Base-by-base conservation (phyloP, 2,113 vertebrate genomes). In the Channa argus region DNA sequence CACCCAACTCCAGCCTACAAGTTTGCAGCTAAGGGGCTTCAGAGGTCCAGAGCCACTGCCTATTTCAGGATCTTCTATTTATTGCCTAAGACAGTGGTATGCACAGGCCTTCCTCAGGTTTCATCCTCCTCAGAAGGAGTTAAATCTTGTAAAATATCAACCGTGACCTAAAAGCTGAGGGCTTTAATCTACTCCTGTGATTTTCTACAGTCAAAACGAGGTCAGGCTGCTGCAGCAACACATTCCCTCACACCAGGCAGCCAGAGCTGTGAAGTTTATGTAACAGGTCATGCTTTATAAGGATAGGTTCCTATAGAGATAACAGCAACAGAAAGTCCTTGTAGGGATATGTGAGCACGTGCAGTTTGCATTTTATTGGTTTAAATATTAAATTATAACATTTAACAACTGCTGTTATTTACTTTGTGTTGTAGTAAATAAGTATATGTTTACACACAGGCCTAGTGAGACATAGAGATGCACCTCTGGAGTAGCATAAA, bases 51-150 rank as follows among this genome's bases (percentile, higher is more conserved):
- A 49, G 76, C 79, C 55, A 37, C 56, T 10, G 6, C 90, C 93
- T 95, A 94, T 95, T 94, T 94, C 90, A 85, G 92, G 92, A 65
- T 77, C 80, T 87, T 91, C 94, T 95, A 95, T 95, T 94, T 95
- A 92, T 94, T 94, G 76, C 92, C 68, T 62, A 66, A 82, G 83
- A 83, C 83, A 36, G 67, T 89, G 94, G 89, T 78, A 94, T 93
- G 93, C 77, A 81, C 63, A 65, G 36, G 14, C 63, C 71, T 61
- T 90, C 80, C 91, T 95, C 92, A 33, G 64, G 87, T 95, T 92
- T 93, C 93, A 83, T 61, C 55, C 54, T 73, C 76, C 68, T 71
- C 63, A 3, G 52, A 80, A 81, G 13, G 47, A 78, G 66, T 55
- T 46, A 39, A 72, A 71, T 79, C 58, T 67, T 76, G 55, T 51